A percentile compares a stretch with the other conserved stretches of the same genome.
phyloP scores from a whole-genome alignment of 2,888 invertebrate species.

The Pseudococcus viburni region DNA sequence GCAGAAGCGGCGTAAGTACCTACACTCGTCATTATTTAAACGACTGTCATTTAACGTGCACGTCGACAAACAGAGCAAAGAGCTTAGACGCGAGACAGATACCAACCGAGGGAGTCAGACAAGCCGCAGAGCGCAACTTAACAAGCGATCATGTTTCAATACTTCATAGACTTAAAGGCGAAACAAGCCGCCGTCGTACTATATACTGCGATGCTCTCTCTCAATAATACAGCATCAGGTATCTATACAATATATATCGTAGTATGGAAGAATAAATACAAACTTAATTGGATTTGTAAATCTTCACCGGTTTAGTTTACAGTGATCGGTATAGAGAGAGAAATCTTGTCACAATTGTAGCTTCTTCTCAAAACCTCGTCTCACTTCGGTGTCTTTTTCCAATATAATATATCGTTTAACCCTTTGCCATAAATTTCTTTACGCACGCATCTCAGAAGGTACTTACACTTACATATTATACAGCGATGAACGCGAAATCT shows the following conservation, averaged over 20 bases:
- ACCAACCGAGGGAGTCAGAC: neutral
- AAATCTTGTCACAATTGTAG: slow-evolving; percentile 56
- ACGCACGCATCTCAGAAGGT: neutral
- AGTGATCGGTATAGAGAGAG: too few species aligned
- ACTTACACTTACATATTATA: neutral
- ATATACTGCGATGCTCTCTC: neutral
- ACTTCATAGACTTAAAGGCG: slow-evolving; percentile 37
- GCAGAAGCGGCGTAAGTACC: slow-evolving; percentile 15
- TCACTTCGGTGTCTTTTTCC: neutral
- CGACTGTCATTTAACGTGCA: slow-evolving; percentile 47
- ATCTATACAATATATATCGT: neutral
- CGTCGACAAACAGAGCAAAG: slow-evolving; percentile 34
- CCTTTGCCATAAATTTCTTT: slow-evolving; percentile 51
- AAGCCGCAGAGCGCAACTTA: slow-evolving; percentile 39
- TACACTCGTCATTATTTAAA: slow-evolving; percentile 52
- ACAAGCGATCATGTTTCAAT: slow-evolving; percentile 65
- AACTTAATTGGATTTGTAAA: slow-evolving; percentile 61
- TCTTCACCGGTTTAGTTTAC: slow-evolving; percentile 3
- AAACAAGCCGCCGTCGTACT: slow-evolving; percentile 31
- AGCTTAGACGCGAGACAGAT: neutral
- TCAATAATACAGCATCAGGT: neutral
- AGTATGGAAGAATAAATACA: slow-evolving; percentile 29
- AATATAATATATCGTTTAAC: slow-evolving; percentile 53
- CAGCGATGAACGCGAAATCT: slow-evolving; percentile 46
- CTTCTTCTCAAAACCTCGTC: slow-evolving; percentile 18